phyloP scores from a whole-genome alignment of 2,888 invertebrate genomes.

The Muschampia plurimacula region DNA sequence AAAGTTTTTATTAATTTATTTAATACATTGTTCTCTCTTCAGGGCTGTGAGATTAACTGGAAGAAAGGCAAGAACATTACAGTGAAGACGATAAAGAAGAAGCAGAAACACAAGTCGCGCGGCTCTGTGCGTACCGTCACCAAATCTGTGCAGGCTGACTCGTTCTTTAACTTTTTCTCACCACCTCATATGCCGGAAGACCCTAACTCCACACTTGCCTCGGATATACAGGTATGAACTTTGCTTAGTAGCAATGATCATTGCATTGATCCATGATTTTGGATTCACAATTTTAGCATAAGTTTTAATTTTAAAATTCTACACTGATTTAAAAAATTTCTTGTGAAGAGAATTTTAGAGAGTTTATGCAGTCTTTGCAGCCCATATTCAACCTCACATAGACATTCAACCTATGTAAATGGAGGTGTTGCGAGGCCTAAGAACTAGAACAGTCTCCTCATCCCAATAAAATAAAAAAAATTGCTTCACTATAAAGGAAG shows the following conservation, averaged over 20 bases:
- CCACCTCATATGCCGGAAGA: constrained; percentile 96
- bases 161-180: constrained; percentile 99
- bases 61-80: constrained; percentile 99
- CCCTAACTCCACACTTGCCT: constrained; percentile 92
- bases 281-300: too few relatives aligned
- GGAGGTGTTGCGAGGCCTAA: too few relatives aligned
- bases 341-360: too few relatives aligned
- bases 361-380: too few relatives aligned
- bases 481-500: too few relatives aligned
- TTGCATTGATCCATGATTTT: too few relatives aligned
- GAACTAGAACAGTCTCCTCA: too few relatives aligned
- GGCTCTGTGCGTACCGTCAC: constrained; percentile 97
- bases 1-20: neutral
- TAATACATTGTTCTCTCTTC: neutral
- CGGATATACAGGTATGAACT: constrained; percentile 89
- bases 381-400: too few relatives aligned
- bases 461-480: too few relatives aligned
- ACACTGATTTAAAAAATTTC: too few relatives aligned
- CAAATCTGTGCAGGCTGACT: constrained; percentile 98
- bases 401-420: too few relatives aligned
- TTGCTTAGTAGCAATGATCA: neutral
- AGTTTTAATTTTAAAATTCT: too few relatives aligned
- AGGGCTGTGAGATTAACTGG: constrained; percentile 98
- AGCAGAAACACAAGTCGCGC: constrained; percentile 99
- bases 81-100: constrained; percentile 97